phyloP scores from a whole-genome alignment of 2,888 invertebrate genomes.

The Caenorhabditis sp. region DNA sequence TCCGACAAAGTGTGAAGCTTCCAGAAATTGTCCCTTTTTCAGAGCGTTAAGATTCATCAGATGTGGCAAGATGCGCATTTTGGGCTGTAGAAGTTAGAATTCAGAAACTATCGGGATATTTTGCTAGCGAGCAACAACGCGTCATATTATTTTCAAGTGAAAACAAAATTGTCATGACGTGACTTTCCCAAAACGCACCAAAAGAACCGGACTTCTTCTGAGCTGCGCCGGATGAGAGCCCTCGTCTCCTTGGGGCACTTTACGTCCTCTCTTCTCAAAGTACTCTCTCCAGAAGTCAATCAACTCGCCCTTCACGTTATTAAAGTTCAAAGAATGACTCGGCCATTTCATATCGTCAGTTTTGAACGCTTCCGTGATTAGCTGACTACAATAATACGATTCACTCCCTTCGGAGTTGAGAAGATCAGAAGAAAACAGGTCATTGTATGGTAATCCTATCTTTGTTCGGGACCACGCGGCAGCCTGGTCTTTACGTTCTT shows the following conservation, averaged over 20 bases:
- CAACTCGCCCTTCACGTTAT: slow-evolving; percentile 51
- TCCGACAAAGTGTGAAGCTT: slow-evolving; percentile 64
- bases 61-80: slow-evolving; percentile 42
- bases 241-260: slow-evolving; percentile 58
- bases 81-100: slow-evolving; percentile 18
- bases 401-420: slow-evolving; percentile 53
- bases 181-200: no score
- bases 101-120: background rate
- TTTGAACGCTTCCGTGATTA: slow-evolving; percentile 59
- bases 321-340: slow-evolving; percentile 66
- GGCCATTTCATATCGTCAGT: slow-evolving; percentile 60
- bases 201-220: slow-evolving; percentile 25
- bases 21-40: slow-evolving; percentile 25
- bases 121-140: no score
- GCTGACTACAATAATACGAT: slow-evolving; percentile 65
- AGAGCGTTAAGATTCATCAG: slow-evolving; percentile 31
- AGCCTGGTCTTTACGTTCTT: background rate
- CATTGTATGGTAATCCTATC: slow-evolving; percentile 61
- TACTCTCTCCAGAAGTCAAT: slow-evolving; percentile 70
- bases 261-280: slow-evolving; percentile 52
- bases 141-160: no score
- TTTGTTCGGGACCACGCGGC: slow-evolving; percentile 16
- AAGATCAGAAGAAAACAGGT: slow-evolving; percentile 58
- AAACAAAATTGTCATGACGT: no score
- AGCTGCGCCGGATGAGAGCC: slow-evolving; percentile 63